Conservation (phyloP, 1,140 invertebrate genomes). For the Pantala flavescens region DNA sequence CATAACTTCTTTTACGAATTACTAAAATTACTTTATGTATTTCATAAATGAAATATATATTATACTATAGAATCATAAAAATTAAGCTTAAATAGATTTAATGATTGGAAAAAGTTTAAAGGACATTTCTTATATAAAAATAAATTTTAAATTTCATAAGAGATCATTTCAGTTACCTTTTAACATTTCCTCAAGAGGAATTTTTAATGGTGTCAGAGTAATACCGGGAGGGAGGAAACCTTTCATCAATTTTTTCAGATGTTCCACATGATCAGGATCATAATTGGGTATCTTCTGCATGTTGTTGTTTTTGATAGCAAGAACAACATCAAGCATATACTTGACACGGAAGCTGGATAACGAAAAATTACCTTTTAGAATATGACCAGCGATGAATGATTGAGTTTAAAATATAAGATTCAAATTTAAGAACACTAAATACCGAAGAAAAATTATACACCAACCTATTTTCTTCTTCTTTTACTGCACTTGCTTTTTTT, state of each 20-base stretch:
- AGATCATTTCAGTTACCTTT: slow-evolving; percentile 43
- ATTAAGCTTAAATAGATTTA: no score
- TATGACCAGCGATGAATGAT: background rate
- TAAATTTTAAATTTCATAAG: background rate
- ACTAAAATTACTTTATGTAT: no score
- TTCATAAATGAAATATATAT: no score
- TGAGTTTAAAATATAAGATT: slow-evolving; percentile 16
- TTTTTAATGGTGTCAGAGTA: slow-evolving; percentile 61
- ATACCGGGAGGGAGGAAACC: slow-evolving; percentile 61
- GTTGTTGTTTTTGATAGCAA: slow-evolving; percentile 93
- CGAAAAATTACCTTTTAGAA: background rate
- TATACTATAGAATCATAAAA: no score
- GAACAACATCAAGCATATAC: slow-evolving; percentile 81
- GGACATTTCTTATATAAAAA: slow-evolving; percentile 9
- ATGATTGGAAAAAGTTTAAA: no score
- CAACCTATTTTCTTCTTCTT: slow-evolving; percentile 32
- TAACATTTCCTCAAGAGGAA: slow-evolving; percentile 75
- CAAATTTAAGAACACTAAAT: slow-evolving; percentile 18
- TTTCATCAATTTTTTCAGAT: slow-evolving; percentile 69
- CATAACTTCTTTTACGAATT: no score
- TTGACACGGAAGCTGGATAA: slow-evolving; percentile 57
- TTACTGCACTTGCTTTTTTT: slow-evolving; percentile 41
- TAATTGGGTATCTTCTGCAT: slow-evolving; percentile 82
- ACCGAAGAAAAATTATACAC: slow-evolving; percentile 22
- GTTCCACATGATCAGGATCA: slow-evolving; percentile 67